Conservation (phyloP, 2,888 invertebrate species). For the Leptopilina drosophilae region DNA sequence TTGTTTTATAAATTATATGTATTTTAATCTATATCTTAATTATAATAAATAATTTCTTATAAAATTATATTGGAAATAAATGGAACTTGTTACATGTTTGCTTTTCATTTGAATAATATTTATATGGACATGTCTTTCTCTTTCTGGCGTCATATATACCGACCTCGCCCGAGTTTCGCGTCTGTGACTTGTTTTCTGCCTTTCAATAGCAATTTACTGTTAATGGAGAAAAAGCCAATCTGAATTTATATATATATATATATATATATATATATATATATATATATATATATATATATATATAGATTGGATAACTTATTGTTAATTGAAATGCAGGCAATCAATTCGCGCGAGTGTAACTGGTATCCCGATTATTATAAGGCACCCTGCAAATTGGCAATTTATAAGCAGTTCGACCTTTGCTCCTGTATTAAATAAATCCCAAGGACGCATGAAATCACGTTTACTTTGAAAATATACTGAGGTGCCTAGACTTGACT, state of each 20-base stretch:
- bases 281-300: no score
- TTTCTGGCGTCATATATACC: background rate
- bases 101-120: background rate
- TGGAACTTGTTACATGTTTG: background rate
- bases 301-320: constrained; percentile 31
- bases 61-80: background rate
- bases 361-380: constrained; percentile 21
- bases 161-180: constrained; percentile 29
- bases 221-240: constrained; percentile 30
- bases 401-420: constrained; percentile 32
- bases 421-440: constrained; percentile 26
- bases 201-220: constrained; percentile 31
- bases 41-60: no score
- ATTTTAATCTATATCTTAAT: no score
- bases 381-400: constrained; percentile 26
- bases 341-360: constrained; percentile 26
- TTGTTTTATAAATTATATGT: no score
- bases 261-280: background rate
- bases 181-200: constrained; percentile 27
- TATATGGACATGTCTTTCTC: background rate
- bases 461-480: constrained; percentile 6
- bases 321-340: constrained; percentile 30
- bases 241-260: constrained; percentile 17
- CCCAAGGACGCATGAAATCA: constrained; percentile 7
- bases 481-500: background rate